These are phyloP conservation scores for Allolobophora icterica DNA, from an alignment of 2,888 invertebrate genomes.

Conservation along the genomic window DNA sequence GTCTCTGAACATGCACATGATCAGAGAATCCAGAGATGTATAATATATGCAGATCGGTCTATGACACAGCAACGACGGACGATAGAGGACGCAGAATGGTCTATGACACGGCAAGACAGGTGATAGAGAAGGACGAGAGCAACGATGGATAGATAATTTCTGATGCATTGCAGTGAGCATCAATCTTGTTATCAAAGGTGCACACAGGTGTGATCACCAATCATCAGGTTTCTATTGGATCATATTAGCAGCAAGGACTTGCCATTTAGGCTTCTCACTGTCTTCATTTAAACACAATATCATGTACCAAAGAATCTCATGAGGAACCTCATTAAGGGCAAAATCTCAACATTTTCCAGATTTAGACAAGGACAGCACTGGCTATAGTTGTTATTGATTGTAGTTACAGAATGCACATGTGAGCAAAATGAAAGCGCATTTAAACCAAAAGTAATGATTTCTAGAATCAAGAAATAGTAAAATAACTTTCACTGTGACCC, in stretches of 20 bases:
- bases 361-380: background rate
- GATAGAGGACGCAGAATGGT: no score
- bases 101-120: background rate
- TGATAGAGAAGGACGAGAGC: background rate
- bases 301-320: background rate
- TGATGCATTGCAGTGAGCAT: background rate
- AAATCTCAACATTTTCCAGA: slow-evolving; percentile 3
- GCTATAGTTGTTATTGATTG: background rate
- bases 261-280: background rate
- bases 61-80: background rate
- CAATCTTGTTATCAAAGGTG: background rate
- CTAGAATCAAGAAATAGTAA: no score
- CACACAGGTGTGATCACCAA: background rate
- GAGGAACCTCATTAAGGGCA: background rate
- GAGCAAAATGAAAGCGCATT: no score
- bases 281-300: background rate
- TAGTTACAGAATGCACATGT: no score
- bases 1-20: background rate
- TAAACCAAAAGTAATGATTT: no score
- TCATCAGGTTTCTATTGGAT: background rate
- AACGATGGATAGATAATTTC: background rate
- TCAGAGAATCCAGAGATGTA: no score
- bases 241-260: background rate
- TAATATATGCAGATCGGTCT: no score
- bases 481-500: no score